phyloP scores from a whole-genome alignment of 2,113 vertebrate genomes.

The Anser cygnoides region DNA sequence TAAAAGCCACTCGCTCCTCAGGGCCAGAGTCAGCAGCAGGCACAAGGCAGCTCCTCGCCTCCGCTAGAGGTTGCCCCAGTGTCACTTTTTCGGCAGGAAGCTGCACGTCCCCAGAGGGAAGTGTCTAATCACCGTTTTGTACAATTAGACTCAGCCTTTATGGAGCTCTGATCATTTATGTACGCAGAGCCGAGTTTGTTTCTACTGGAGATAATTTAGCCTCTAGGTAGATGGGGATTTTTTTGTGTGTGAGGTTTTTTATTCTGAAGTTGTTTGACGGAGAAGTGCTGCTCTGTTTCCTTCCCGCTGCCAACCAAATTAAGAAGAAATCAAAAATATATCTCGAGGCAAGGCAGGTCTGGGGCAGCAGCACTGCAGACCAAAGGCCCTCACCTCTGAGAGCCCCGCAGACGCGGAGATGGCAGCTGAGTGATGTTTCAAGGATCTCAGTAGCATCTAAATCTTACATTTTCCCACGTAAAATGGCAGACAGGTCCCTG shows the following conservation, averaged over 20 bases:
- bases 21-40: neutral
- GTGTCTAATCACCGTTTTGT: neutral
- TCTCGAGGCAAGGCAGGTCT: neutral
- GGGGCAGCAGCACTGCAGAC: neutral
- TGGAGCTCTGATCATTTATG: neutral
- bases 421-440: neutral
- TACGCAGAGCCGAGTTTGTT: neutral
- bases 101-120: fast-evolving
- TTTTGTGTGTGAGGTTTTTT: neutral
- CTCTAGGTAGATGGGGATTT: neutral
- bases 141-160: neutral
- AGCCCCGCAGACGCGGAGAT: fast-evolving
- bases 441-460: neutral
- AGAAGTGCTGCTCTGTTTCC: neutral
- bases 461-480: neutral
- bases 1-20: too few species aligned
- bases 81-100: neutral
- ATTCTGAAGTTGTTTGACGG: neutral
- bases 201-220: neutral
- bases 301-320: neutral
- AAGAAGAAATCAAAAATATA: neutral
- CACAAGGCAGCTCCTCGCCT: neutral
- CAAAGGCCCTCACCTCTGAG: neutral
- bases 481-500: neutral
- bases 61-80: neutral